These are phyloP conservation scores for Poecilia gillii DNA, from an alignment of 2,797 vertebrate species.

Conservation along the genomic window DNA sequence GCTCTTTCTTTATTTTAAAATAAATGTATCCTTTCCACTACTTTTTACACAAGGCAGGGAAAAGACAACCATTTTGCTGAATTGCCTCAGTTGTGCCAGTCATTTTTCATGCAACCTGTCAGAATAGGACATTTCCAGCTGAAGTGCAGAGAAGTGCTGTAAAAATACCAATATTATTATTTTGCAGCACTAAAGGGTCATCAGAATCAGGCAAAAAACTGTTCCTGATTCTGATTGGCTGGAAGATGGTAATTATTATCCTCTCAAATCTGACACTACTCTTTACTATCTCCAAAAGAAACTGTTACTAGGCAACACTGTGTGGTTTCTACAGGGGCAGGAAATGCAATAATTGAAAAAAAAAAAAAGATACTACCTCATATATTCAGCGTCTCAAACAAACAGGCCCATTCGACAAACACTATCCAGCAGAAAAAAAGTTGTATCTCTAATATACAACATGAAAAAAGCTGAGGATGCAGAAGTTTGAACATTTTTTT, in stretches of 20 bases:
- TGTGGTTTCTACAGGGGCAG: background rate
- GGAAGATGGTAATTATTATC: background rate
- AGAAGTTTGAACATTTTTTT: background rate
- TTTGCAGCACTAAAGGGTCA: background rate
- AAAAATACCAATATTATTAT: background rate
- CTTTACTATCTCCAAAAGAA: background rate
- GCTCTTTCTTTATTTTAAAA: background rate
- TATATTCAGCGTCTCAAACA: background rate
- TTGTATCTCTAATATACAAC: background rate
- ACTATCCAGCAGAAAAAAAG: background rate
- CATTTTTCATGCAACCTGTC: background rate
- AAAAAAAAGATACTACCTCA: background rate
- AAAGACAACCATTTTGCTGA: background rate
- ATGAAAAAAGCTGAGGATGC: slow-evolving; percentile 1
- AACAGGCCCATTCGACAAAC: background rate
- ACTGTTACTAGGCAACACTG: background rate
- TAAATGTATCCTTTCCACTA: background rate
- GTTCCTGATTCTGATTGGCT: background rate
- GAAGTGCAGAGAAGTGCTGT: background rate
- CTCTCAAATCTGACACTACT: slow-evolving; percentile 1
- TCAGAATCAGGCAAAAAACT: slow-evolving; percentile 1
- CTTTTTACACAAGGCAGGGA: background rate
- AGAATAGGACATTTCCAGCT: background rate
- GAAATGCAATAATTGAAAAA: background rate
- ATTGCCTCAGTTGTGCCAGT: background rate